These are phyloP conservation scores for Neosalanx taihuensis DNA, from an alignment of 2,797 vertebrate species.

Conservation along the genomic window DNA sequence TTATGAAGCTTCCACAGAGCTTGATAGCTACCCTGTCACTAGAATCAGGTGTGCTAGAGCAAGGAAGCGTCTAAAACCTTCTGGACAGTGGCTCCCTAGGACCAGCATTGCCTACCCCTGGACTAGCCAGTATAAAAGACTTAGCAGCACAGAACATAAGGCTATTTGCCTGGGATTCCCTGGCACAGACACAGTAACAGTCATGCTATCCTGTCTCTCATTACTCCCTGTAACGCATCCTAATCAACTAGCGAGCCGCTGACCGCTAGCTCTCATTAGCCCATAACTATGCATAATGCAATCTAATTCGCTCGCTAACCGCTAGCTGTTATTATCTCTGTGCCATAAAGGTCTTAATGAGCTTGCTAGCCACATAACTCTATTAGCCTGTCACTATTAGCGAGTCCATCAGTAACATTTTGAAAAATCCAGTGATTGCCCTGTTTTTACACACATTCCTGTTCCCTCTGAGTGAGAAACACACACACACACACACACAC, in stretches of 20 bases:
- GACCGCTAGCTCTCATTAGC: constrained; percentile 20
- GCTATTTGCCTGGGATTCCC: neutral
- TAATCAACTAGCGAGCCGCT: constrained; percentile 21
- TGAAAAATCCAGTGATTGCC: neutral
- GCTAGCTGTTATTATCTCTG: neutral
- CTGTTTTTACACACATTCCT: neutral
- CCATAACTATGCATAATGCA: neutral
- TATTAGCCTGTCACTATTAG: neutral
- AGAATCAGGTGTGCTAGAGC: too few relatives aligned
- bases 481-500: constrained; percentile 3
- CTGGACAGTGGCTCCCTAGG: too few relatives aligned
- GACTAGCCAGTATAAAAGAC: neutral
- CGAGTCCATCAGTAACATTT: neutral
- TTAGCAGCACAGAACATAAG: neutral
- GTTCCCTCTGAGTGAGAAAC: constrained; percentile 4
- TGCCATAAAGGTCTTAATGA: neutral
- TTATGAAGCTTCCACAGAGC: too few relatives aligned
- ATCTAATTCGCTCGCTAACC: constrained; percentile 13
- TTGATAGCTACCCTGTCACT: too few relatives aligned
- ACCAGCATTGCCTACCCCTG: too few relatives aligned
- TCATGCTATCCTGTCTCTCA: constrained; percentile 7
- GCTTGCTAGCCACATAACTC: neutral
- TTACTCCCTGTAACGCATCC: constrained; percentile 22
- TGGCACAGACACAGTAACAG: constrained; percentile 2
- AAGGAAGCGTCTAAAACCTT: too few relatives aligned